These are phyloP conservation scores for Tenrec ecaudatus DNA, from an alignment of 2,113 vertebrate genomes.

Conservation along the genomic window DNA sequence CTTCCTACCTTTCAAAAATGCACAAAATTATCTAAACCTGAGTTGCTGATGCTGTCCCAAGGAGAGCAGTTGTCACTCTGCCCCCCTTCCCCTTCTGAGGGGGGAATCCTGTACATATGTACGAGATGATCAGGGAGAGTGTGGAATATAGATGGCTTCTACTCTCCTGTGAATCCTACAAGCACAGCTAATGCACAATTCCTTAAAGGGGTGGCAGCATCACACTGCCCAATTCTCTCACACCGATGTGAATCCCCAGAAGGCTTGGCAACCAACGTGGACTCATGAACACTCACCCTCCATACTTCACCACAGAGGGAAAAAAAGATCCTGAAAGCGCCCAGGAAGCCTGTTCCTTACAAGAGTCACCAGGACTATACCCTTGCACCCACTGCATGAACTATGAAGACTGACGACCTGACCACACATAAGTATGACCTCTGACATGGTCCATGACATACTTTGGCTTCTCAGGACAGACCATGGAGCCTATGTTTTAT, in stretches of 20 bases:
- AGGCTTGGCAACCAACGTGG: neutral
- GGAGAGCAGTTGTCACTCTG: neutral
- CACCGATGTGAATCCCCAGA: neutral
- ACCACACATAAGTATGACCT: neutral
- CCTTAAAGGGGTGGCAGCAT: neutral
- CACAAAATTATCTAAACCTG: neutral
- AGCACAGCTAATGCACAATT: neutral
- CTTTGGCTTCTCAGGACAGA: conserved; percentile 7
- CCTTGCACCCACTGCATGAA: neutral
- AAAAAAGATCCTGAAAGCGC: neutral
- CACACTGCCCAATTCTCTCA: neutral
- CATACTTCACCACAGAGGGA: neutral
- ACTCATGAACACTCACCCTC: neutral
- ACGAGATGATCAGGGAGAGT: neutral
- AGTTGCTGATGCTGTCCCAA: neutral
- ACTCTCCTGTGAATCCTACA: neutral
- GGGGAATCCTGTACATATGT: neutral
- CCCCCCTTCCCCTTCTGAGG: neutral
- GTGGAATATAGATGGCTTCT: neutral
- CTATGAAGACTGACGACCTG: neutral
- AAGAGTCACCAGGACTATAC: neutral
- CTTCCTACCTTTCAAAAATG: neutral
- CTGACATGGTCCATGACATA: neutral
- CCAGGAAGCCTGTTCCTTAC: neutral
- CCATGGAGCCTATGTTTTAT: conserved; percentile 13